Conservation (phyloP, 2,113 vertebrate genomes). For the Hippocampus barbouri region DNA sequence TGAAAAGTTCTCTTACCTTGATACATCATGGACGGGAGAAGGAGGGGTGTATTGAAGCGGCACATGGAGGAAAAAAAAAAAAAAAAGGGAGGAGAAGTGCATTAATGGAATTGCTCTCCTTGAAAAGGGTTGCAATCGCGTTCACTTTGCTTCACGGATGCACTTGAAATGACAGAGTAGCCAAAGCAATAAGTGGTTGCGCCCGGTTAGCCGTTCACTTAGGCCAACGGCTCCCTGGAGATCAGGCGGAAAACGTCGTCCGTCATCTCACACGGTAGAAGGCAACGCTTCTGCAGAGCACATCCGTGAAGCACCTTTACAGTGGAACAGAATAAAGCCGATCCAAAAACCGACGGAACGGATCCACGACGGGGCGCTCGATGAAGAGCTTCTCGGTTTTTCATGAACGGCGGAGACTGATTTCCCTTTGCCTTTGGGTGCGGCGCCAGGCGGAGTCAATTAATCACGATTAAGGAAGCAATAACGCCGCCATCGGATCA, state of each 20-base stretch:
- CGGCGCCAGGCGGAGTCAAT: conserved; percentile 29
- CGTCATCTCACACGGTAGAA: not conserved
- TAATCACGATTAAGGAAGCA: conserved; percentile 44
- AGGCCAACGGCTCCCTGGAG: not conserved
- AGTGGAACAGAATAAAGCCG: not conserved
- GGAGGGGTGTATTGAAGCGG: not conserved
- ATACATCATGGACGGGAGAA: conserved; percentile 9
- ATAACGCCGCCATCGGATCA: not conserved
- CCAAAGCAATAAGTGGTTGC: not conserved
- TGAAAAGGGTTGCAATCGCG: not conserved
- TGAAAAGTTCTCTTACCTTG: conserved; percentile 55
- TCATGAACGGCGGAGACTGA: conserved; percentile 41
- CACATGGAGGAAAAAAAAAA: conserved; percentile 24
- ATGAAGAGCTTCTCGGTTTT: conserved; percentile 10
- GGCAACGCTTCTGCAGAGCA: not conserved
- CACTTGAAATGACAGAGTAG: conserved; percentile 14
- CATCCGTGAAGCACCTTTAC: not conserved
- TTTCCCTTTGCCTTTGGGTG: conserved; percentile 47
- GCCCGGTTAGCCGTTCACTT: not conserved
- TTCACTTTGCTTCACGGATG: not conserved
- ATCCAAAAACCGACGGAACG: not conserved
- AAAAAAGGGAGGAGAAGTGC: not conserved
- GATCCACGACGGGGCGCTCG: not conserved
- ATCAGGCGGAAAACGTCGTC: not conserved
- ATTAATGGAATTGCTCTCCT: conserved; percentile 32